Evolutionary conservation across 92 coral and sea anemone genomes (phyloP), one percentile per base, ranked within the genome.

Genomic region (Umimayanthus chanpuru): DNA sequence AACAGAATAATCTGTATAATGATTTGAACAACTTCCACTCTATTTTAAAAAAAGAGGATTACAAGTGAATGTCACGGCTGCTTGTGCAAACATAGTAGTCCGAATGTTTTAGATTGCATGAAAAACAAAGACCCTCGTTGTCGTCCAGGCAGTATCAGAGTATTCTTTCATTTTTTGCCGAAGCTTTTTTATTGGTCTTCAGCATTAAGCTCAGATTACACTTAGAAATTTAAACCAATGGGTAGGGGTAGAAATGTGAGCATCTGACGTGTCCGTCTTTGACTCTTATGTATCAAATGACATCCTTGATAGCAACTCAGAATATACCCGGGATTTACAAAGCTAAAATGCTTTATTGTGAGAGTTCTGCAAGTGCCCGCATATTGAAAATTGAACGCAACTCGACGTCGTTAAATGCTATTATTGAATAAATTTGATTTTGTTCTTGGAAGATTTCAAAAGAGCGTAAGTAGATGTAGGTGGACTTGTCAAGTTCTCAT

Each of bases 111-210:
- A 4, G 55, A 74, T 43, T 4, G 56, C 55, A 44, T 11, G 87
- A 47, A 53, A 83, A 71, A 83, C 87, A 83, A 68, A 83, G 78
- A 26, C 64, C 5, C 7, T 70, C 78, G 87, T 83, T 83, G 87
- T 83, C 77, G 77, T 83, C 78, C 87, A 83, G 78, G 28, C 43
- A 14, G 29, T 49, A 83, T 44, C 44, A 83, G 87, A 83, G 87
- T 68, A 71, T 32, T 83, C 64, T 83, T 83, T 71, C 78, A 83
- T 64, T 25, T 28, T 29, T 36, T 83, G 56, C 58, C 87, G 65
- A 71, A 70, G 65, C 76, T 43, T 29, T 83, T 6, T 71, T 50
- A 83, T 70, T 83, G 78, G 44, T 56, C 55, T 68, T 83, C 47
- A 73, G 43, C 77, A 71, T 71, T 29, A 53, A 36, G 23, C 87